Percentiles rank a stretch among this genome's conserved stretches.
phyloP scores from a whole-genome alignment of 2,797 vertebrate genomes.

The Eidolon dupreanum region DNA sequence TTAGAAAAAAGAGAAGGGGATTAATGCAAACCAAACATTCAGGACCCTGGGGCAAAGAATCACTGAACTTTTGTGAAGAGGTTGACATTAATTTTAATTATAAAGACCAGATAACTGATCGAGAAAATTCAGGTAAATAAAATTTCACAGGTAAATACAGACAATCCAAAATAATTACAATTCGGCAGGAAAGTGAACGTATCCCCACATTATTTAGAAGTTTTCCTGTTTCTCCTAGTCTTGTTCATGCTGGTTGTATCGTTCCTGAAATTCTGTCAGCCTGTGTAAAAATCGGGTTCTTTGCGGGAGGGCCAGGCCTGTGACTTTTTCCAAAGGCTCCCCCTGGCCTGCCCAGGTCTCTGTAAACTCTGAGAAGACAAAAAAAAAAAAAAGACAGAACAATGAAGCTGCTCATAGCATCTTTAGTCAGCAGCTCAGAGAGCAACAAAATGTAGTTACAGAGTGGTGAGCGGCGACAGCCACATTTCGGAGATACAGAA shows the following conservation, averaged over 20 bases:
- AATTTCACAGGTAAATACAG: not conserved
- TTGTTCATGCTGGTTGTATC: fast-evolving
- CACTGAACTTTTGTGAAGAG: not conserved
- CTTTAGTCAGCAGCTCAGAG: not conserved
- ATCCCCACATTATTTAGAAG: not conserved
- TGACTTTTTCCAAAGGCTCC: not conserved
- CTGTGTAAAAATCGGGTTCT: not conserved
- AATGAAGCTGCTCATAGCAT: not conserved
- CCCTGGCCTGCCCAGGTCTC: too few species aligned
- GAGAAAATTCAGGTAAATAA: not conserved
- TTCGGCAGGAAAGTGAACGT: not conserved
- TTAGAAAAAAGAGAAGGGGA: not conserved
- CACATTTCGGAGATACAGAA: not conserved
- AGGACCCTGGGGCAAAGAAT: not conserved
- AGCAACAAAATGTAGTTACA: too few species aligned
- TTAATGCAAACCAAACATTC: not conserved
- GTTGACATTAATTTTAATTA: not conserved
- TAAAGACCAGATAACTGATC: not conserved
- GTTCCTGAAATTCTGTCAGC: not conserved
- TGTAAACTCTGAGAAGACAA: not conserved
- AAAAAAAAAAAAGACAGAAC: not conserved
- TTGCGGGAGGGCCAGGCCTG: not conserved
- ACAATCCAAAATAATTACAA: not conserved
- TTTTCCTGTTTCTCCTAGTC: not conserved
- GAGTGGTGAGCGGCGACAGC: too few species aligned